Conservation (phyloP, 2,113 vertebrate species). For the Tapirus terrestris region DNA sequence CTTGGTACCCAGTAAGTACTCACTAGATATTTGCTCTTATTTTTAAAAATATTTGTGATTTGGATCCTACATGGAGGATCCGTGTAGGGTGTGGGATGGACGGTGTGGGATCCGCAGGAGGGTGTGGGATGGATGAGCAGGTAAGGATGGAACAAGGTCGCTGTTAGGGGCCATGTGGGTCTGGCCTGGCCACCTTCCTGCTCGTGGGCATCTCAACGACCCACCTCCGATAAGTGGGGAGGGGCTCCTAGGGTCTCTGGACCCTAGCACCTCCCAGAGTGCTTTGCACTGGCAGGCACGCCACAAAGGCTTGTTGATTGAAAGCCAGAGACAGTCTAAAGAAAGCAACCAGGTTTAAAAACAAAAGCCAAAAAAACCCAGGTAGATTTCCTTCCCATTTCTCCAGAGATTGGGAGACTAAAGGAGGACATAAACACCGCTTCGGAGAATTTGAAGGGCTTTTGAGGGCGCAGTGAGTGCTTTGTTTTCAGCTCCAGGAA, state of each 20-base stretch:
- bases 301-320: background rate
- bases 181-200: background rate
- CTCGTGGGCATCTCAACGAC: rapidly evolving
- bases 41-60: background rate
- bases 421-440: background rate
- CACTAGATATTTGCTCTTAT: background rate
- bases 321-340: background rate
- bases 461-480: background rate
- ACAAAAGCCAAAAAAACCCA: background rate
- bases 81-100: background rate
- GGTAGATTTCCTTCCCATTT: slow-evolving; percentile 19
- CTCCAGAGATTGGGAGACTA: background rate
- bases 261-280: background rate
- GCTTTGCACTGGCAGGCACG: background rate
- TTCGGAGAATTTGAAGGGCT: background rate
- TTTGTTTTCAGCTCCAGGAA: slow-evolving; percentile 54
- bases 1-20: background rate
- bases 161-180: rapidly evolving
- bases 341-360: background rate
- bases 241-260: background rate
- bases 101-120: too few species aligned
- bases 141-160: rapidly evolving
- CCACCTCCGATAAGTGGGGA: background rate
- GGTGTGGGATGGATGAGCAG: background rate
- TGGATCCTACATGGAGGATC: background rate